phyloP scores from a whole-genome alignment of 2,113 vertebrate genomes.

The Emydura subglobosa region DNA sequence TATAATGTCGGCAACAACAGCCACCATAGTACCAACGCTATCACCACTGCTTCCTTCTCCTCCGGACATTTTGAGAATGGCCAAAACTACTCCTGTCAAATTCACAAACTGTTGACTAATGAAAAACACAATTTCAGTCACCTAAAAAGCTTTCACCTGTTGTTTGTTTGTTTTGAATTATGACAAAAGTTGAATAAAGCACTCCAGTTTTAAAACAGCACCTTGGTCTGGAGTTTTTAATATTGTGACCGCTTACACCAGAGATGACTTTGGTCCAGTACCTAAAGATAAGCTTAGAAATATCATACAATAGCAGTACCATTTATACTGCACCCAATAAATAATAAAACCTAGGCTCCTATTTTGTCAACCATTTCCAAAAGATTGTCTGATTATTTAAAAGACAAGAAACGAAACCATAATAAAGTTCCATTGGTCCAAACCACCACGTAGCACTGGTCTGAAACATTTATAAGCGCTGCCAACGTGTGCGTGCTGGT shows the following conservation, averaged over 20 bases:
- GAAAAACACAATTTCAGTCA: not conserved
- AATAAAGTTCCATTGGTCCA: not conserved
- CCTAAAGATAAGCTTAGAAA: not conserved
- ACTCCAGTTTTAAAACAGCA: not conserved
- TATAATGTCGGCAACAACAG: no score
- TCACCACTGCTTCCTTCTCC: not conserved
- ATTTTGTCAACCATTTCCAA: not conserved
- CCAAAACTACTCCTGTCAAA: not conserved
- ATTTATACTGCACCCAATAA: not conserved
- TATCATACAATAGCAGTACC: not conserved
- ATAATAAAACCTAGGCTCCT: not conserved
- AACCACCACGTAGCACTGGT: not conserved
- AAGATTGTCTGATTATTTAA: not conserved
- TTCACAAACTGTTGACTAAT: not conserved
- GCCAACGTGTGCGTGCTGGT: conserved; percentile 16
- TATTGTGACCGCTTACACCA: not conserved
- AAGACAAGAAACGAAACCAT: not conserved
- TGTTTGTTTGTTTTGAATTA: not conserved
- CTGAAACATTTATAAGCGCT: conserved; percentile 56
- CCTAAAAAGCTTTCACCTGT: not conserved
- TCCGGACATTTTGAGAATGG: not conserved
- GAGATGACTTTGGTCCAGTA: not conserved
- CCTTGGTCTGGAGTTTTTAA: not conserved
- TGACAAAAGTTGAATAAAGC: not conserved
- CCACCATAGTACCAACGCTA: not conserved